phyloP scores from a whole-genome alignment of 2,113 vertebrate genomes.

The Sebastes schlegelii region DNA sequence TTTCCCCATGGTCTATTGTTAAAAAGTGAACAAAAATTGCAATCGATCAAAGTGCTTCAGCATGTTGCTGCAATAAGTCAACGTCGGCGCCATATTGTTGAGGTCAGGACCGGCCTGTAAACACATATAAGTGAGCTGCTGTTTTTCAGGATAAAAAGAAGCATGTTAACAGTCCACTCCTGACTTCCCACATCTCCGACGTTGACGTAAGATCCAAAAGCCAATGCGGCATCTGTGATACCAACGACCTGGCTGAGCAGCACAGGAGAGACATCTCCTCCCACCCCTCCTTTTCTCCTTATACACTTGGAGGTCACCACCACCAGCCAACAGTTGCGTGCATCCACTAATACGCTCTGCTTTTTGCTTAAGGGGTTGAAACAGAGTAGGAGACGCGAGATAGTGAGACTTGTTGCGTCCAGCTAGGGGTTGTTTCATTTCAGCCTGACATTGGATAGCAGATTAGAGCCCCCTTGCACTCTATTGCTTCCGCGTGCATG shows the following conservation, averaged over 20 bases:
- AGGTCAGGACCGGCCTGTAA: no score
- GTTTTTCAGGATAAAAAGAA: no score
- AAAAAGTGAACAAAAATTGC: no score
- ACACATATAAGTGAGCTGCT: no score
- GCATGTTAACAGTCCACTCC: no score
- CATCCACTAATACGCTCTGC: constrained; percentile 15
- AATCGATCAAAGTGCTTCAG: no score
- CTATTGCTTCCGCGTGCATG: constrained; percentile 6
- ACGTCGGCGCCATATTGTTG: no score
- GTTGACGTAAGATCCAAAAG: no score
- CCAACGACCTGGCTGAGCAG: not conserved
- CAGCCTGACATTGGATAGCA: constrained; percentile 53
- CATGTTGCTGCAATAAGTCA: no score
- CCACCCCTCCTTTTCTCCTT: not conserved
- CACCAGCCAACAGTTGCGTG: constrained; percentile 32
- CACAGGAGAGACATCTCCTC: not conserved
- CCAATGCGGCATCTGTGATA: no score
- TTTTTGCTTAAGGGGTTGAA: constrained; percentile 30
- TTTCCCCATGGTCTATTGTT: no score
- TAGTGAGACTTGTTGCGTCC: constrained; percentile 62
- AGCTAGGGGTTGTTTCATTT: constrained; percentile 51
- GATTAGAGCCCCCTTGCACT: constrained; percentile 45
- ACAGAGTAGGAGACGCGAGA: constrained; percentile 28
- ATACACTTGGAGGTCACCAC: constrained; percentile 40
- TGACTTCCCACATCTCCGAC: no score